Base-by-base conservation (phyloP, 1,140 invertebrate genomes). In the Conopomorpha cramerella region DNA sequence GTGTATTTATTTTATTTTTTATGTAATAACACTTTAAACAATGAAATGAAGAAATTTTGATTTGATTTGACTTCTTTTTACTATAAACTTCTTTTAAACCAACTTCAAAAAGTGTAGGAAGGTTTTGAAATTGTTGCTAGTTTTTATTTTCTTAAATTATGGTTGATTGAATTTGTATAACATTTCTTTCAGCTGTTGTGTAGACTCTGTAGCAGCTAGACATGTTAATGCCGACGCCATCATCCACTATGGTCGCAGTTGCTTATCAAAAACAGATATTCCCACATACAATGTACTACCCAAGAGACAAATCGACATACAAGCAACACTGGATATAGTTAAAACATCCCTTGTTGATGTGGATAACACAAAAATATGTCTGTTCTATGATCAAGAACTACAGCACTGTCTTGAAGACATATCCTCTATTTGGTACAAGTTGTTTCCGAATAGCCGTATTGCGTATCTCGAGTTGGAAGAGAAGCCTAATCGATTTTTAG, bases 221-320 rank as follows among this genome's bases (percentile, higher is more conserved):
- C 95, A 97, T 74, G 82, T 89, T n/a, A 66, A 84, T 34, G 87
- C 87, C 1, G 89, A 96, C 78, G 85, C 86, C 32, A 78, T 97
- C 7, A 86, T 98, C 45, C 95, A 98, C 73, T 98, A 92, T 81
- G 95, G 95, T 1, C 86, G 87, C 49, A 83, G 87, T 2, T 98
- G 95, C 71, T 84, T 96, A 19, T 90, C 88, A 35, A 86, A 86
- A 8, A 83, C 84, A 0, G 77, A 78, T 17, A 61, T 96, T 30
- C 89, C 91, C 0, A 86, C 89, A 2, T 82, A 88, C 27, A 90
- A 88, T 52, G 79, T 91, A 14, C 81, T 89, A 37, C 84, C 84
- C 26, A 85, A 86, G 60, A 51, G 63, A 18, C 8, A 68, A 0
- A 43, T 90, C n/a, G 56, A 88, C 49, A 16, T 82, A 10, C 45